These are phyloP conservation scores for Lasioglossum figueresi DNA, from an alignment of 2,888 invertebrate genomes.

Conservation along the genomic window DNA sequence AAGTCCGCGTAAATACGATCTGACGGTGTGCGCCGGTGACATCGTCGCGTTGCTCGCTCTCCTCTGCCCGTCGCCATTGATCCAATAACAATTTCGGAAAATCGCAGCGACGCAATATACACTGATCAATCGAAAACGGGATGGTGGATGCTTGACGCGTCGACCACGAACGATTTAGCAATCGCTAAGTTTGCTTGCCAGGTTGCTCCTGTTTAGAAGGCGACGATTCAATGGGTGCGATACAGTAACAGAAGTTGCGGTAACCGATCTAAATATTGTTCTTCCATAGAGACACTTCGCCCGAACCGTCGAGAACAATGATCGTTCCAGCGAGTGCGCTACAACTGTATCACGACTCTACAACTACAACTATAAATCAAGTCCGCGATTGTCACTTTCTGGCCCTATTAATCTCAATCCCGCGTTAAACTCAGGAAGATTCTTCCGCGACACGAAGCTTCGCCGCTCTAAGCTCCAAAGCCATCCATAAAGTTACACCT, in stretches of 20 bases:
- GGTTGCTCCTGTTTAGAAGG: too few species aligned
- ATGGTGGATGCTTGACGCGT: neutral
- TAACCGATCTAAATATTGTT: neutral
- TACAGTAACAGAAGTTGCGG: neutral
- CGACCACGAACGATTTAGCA: neutral
- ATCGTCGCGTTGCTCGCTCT: neutral
- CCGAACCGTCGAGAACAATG: neutral
- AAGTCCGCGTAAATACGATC: slow-evolving; percentile 41
- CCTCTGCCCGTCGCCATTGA: neutral
- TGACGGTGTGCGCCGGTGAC: slow-evolving; percentile 28
- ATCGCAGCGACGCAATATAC: slow-evolving; percentile 15
- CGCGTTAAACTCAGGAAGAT: slow-evolving; percentile 6
- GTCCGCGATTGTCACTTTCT: neutral
- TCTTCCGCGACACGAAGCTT: neutral
- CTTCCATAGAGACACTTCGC: neutral
- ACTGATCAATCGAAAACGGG: neutral
- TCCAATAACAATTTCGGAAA: slow-evolving; percentile 23
- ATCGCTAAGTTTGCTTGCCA: neutral
- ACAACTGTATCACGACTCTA: neutral
- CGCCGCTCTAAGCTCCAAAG: neutral
- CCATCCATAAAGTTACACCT: neutral
- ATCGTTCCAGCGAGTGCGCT: neutral
- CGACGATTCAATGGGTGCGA: too few species aligned
- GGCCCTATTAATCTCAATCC: slow-evolving; percentile 12
- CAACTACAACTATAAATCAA: neutral